These are phyloP conservation scores for Motacilla alba DNA, from an alignment of 2,113 vertebrate genomes.

Conservation along the genomic window DNA sequence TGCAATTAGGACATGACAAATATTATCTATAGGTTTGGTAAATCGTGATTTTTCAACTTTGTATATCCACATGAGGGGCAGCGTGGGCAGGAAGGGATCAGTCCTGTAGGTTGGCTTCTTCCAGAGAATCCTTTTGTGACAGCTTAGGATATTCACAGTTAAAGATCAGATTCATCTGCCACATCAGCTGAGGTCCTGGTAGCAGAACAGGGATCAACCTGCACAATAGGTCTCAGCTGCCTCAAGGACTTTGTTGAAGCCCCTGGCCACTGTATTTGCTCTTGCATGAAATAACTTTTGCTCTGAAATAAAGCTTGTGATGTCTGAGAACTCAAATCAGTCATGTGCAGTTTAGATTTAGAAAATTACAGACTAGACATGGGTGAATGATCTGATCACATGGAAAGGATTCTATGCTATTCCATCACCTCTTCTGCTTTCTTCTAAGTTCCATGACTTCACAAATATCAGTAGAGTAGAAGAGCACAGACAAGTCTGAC, in stretches of 20 bases:
- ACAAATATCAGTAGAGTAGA: neutral
- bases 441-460: neutral
- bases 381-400: neutral
- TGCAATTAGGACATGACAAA: neutral
- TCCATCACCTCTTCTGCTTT: neutral
- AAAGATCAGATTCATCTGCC: neutral
- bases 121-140: neutral
- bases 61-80: neutral
- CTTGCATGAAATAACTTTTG: neutral
- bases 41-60: neutral
- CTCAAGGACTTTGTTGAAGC: neutral
- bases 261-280: neutral
- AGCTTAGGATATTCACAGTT: neutral
- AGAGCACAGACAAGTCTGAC: neutral
- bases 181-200: neutral
- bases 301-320: neutral
- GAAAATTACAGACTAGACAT: neutral
- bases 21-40: neutral
- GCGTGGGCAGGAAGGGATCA: neutral
- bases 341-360: neutral
- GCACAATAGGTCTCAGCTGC: neutral
- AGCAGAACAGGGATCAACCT: neutral
- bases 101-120: neutral
- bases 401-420: neutral
- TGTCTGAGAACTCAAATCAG: neutral